Conservation (phyloP, 2,888 invertebrate species). For the Onchidella celtica region DNA sequence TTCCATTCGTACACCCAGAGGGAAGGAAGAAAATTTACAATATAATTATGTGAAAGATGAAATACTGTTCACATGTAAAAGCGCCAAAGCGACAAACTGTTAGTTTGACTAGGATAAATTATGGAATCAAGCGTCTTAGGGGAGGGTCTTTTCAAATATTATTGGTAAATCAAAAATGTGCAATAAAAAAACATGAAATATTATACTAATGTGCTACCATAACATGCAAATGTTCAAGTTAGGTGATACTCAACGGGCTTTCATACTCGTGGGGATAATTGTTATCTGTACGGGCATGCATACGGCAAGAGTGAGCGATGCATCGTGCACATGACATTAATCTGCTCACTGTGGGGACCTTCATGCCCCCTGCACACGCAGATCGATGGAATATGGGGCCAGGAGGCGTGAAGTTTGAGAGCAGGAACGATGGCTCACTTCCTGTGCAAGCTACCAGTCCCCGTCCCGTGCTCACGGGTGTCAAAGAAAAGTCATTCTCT, state of each 20-base stretch:
- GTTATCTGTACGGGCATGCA: conserved; percentile 30
- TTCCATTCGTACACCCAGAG: background rate
- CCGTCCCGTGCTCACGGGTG: background rate
- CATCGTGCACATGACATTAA: conserved; percentile 35
- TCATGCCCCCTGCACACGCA: background rate
- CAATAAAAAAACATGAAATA: background rate
- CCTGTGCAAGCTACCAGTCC: no score
- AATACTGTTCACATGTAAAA: no score
- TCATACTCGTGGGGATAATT: conserved; percentile 30
- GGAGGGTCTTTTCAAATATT: no score
- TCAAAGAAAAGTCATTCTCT: background rate
- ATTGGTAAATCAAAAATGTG: no score
- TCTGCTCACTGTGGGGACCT: conserved; percentile 34
- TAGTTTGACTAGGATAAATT: no score
- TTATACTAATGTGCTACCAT: background rate
- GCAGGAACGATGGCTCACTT: background rate
- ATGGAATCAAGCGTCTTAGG: no score
- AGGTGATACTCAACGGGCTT: background rate
- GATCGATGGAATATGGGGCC: conserved; percentile 9
- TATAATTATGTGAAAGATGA: background rate
- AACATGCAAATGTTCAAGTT: conserved; percentile 35
- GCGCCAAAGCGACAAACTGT: no score
- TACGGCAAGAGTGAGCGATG: conserved; percentile 28
- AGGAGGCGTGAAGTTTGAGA: conserved; percentile 18
- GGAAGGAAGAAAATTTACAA: background rate